phyloP scores from a whole-genome alignment of 2,888 invertebrate species.

The Pseudococcus viburni region DNA sequence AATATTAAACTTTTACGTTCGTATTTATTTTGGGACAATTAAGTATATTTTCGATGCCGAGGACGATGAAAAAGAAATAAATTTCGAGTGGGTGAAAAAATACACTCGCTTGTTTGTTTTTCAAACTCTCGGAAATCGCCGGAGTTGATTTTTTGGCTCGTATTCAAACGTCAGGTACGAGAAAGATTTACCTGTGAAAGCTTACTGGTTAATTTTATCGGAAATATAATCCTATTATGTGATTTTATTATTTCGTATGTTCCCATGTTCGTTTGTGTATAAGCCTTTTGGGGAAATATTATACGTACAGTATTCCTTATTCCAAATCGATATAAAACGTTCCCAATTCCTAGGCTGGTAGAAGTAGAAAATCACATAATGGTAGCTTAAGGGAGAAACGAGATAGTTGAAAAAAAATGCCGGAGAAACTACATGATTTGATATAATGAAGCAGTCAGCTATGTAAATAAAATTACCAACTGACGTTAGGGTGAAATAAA shows the following conservation, averaged over 20 bases:
- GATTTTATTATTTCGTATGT: conserved; percentile 14
- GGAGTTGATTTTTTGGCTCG: neutral
- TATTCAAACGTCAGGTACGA: neutral
- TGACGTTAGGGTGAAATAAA: neutral
- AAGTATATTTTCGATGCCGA: neutral
- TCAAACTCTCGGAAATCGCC: neutral
- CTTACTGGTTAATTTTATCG: conserved; percentile 4
- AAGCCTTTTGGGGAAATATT: neutral
- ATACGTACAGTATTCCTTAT: neutral
- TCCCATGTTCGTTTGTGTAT: neutral
- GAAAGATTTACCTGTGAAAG: neutral
- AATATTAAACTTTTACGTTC: neutral
- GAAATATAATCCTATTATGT: conserved; percentile 29
- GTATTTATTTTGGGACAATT: neutral
- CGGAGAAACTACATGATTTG: neutral
- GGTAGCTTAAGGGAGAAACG: neutral
- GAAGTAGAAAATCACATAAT: neutral
- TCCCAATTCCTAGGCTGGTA: neutral
- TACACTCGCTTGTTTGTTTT: neutral
- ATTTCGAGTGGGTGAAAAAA: neutral
- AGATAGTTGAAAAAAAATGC: neutral
- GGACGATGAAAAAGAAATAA: neutral
- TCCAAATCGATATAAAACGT: conserved; percentile 7
- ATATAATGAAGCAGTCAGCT: conserved; percentile 4
- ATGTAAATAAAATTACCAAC: neutral